These are phyloP conservation scores for Tor tambroides DNA, from an alignment of 2,113 vertebrate genomes.

Conservation along the genomic window DNA sequence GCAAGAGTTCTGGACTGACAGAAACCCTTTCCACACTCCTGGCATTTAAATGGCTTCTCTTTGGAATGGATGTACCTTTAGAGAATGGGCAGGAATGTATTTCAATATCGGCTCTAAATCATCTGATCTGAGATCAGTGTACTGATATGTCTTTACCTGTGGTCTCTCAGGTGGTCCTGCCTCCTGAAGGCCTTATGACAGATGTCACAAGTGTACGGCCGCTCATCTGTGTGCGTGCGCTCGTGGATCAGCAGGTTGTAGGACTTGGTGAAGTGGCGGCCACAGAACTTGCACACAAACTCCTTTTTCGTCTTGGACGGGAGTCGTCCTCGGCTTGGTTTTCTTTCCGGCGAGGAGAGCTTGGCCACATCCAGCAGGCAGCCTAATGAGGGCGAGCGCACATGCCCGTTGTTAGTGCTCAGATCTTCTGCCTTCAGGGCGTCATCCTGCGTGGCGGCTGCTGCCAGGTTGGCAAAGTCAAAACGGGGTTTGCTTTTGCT, in stretches of 20 bases:
- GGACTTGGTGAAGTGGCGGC: conserved; percentile 98
- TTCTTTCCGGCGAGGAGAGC: conserved; percentile 90
- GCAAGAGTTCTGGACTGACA: conserved; percentile 99
- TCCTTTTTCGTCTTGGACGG: conserved; percentile 99
- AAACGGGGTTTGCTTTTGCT: conserved; percentile 93
- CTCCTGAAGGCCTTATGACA: conserved; percentile 99
- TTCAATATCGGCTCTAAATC: neutral
- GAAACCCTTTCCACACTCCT: conserved; percentile 99
- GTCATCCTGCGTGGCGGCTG: conserved; percentile 95
- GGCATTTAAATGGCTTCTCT: conserved; percentile 99
- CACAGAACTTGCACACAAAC: conserved; percentile 99
- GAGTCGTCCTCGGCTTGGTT: conserved; percentile 89
- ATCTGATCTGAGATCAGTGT: conserved; percentile 2
- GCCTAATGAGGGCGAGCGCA: conserved; percentile 77
- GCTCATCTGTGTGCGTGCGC: conserved; percentile 95
- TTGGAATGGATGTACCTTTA: conserved; percentile 98
- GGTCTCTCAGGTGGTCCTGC: conserved; percentile 96
- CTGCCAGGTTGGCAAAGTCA: conserved; percentile 96
- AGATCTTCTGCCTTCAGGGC: conserved; percentile 88
- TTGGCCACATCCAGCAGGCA: conserved; percentile 91
- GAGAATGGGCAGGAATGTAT: conserved; percentile 26
- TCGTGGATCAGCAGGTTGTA: conserved; percentile 99
- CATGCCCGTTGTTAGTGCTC: conserved; percentile 65
- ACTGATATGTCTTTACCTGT: conserved; percentile 80
- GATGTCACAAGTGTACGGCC: conserved; percentile 98